phyloP scores from a whole-genome alignment of 2,797 vertebrate species.

The Petrocephalus sullivani region DNA sequence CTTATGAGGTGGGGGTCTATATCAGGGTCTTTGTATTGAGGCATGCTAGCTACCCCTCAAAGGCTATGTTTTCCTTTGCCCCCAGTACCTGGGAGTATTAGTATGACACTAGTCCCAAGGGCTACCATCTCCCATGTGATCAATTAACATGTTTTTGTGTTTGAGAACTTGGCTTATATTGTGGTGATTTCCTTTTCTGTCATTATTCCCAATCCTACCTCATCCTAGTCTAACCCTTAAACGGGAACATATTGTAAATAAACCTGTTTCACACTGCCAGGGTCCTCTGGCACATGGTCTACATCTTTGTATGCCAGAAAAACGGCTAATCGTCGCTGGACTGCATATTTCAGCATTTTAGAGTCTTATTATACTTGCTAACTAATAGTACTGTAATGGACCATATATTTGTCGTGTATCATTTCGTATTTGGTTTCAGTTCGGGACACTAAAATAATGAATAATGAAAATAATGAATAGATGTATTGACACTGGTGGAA shows the following conservation, averaged over 20 bases:
- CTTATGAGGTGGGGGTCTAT: not conserved
- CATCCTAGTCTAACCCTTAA: not conserved
- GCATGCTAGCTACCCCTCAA: not conserved
- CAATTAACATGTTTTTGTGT: not conserved
- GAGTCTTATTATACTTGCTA: too few species aligned
- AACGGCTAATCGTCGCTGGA: not conserved
- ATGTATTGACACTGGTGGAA: too few species aligned
- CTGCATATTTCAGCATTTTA: not conserved
- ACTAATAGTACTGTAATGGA: too few species aligned
- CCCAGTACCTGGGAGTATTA: not conserved
- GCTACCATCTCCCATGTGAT: not conserved
- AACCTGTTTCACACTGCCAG: not conserved
- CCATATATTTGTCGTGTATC: too few species aligned
- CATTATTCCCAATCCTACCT: not conserved
- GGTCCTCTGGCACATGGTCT: not conserved
- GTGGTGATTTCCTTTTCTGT: not conserved
- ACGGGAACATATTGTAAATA: not conserved
- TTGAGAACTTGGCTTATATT: not conserved
- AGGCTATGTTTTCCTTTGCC: not conserved
- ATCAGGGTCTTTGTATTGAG: not conserved
- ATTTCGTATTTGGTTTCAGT: too few species aligned
- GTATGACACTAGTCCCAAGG: not conserved
- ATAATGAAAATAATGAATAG: too few species aligned
- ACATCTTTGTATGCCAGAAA: not conserved
- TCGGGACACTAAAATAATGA: too few species aligned